Conservation (phyloP, 2,113 vertebrate species). For the Aptenodytes patagonicus region DNA sequence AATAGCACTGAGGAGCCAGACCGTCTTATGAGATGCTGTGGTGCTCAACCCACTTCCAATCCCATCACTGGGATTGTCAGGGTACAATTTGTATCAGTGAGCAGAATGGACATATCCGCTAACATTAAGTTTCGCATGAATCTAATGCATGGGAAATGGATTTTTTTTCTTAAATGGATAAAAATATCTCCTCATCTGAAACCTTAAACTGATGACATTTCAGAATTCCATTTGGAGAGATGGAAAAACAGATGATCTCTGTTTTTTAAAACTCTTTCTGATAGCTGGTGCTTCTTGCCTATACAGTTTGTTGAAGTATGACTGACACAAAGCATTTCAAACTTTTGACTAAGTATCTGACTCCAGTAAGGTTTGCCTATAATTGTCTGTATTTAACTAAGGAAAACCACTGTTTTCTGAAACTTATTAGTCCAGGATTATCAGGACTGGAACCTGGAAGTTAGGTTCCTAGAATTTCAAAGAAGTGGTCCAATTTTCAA, state of each 20-base stretch:
- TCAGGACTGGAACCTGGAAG: not conserved
- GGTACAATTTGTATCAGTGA: slow-evolving; percentile 34
- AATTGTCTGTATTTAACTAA: not conserved
- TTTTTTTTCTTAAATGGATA: slow-evolving; percentile 46
- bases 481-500: not conserved
- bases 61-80: slow-evolving; percentile 45
- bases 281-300: not conserved
- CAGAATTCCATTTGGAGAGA: slow-evolving; percentile 45
- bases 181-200: slow-evolving; percentile 48
- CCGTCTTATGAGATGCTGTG: not conserved
- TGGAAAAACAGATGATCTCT: slow-evolving; percentile 17
- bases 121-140: not conserved
- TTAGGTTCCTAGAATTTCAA: not conserved
- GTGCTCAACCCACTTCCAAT: slow-evolving; percentile 8
- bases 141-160: slow-evolving; percentile 50
- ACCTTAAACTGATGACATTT: slow-evolving; percentile 50
- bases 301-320: not conserved
- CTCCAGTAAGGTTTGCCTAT: not conserved
- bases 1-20: slow-evolving; percentile 2
- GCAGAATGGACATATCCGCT: not conserved
- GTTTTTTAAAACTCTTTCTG: slow-evolving; percentile 24
- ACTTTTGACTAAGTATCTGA: not conserved
- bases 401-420: not conserved
- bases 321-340: not conserved
- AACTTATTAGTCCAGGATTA: not conserved